A percentile compares a stretch with the other conserved stretches of the same genome.
Conservation (phyloP, 92 coral and sea anemone species). For the Palythoa grandiflora region DNA sequence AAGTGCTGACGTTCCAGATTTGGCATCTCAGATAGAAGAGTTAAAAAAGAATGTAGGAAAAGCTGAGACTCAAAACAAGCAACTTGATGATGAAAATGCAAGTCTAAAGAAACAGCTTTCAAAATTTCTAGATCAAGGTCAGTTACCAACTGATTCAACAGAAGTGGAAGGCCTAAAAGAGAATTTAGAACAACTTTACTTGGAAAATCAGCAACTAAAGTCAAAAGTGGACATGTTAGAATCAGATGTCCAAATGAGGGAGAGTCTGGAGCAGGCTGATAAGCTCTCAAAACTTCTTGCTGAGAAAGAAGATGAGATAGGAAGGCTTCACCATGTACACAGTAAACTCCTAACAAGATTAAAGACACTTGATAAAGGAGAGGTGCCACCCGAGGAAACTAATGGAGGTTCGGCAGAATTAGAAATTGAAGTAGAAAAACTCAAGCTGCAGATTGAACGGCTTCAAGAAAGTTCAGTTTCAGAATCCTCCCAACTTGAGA, state of each 20-base stretch:
- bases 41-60: slow-evolving; percentile 73
- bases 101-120: slow-evolving; percentile 68
- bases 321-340: slow-evolving; percentile 70
- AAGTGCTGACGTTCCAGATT: slow-evolving; percentile 53
- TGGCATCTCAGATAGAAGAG: slow-evolving; percentile 70
- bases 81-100: slow-evolving; percentile 72
- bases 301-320: slow-evolving; percentile 86
- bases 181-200: slow-evolving; percentile 59
- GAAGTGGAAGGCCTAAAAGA: slow-evolving; percentile 41
- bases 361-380: slow-evolving; percentile 80
- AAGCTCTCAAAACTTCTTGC: slow-evolving; percentile 79
- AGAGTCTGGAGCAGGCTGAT: slow-evolving; percentile 78
- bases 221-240: slow-evolving; percentile 45
- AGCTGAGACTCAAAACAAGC: slow-evolving; percentile 67
- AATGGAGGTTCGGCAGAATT: slow-evolving; percentile 73
- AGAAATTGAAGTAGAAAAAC: slow-evolving; percentile 76
- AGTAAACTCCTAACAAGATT: slow-evolving; percentile 75
- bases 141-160: slow-evolving; percentile 1
- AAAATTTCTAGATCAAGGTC: slow-evolving; percentile 11
- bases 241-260: slow-evolving; percentile 63
- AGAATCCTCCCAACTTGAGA: slow-evolving; percentile 79
- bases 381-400: slow-evolving; percentile 77
- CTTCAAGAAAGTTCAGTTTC: slow-evolving; percentile 70
- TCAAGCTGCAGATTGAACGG: slow-evolving; percentile 61
- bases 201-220: slow-evolving; percentile 68